phyloP scores from a whole-genome alignment of 30 jellyfish, hydroid and myxozoan species.

The Pseudorhiza aurosa region DNA sequence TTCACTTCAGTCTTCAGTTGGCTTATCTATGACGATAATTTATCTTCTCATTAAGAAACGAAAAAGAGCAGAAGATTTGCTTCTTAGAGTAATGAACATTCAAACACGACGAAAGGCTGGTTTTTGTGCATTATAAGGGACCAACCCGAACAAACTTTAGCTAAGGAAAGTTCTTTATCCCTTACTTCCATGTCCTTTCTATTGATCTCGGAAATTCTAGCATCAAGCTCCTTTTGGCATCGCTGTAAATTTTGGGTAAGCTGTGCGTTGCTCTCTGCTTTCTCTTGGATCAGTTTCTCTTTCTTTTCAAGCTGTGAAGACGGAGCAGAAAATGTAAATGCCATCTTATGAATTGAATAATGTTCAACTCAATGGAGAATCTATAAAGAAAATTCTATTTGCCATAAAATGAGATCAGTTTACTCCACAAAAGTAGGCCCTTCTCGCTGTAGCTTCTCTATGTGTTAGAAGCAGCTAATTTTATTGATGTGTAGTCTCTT shows the following conservation, averaged over 20 bases:
- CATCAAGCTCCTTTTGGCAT: constrained; percentile 80
- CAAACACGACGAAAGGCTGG: no score
- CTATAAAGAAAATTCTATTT: no score
- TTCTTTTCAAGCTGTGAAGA: constrained; percentile 87
- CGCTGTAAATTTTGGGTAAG: constrained; percentile 83
- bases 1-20: constrained; percentile 73
- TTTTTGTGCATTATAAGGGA: no score
- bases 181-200: constrained; percentile 85
- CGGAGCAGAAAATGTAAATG: not conserved
- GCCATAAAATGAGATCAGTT: no score
- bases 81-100: not conserved
- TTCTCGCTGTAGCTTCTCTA: no score
- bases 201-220: constrained; percentile 60
- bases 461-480: no score
- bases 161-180: not conserved
- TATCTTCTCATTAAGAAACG: no score
- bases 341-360: no score
- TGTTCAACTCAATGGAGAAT: no score
- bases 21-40: constrained; percentile 53
- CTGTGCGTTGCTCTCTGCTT: constrained; percentile 74
- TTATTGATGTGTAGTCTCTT: no score
- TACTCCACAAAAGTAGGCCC: no score
- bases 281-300: constrained; percentile 86
- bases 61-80: not conserved
- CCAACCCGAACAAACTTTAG: no score